Base-by-base conservation (phyloP, 1,140 invertebrate species). In the Oryzaephilus surinamensis region DNA sequence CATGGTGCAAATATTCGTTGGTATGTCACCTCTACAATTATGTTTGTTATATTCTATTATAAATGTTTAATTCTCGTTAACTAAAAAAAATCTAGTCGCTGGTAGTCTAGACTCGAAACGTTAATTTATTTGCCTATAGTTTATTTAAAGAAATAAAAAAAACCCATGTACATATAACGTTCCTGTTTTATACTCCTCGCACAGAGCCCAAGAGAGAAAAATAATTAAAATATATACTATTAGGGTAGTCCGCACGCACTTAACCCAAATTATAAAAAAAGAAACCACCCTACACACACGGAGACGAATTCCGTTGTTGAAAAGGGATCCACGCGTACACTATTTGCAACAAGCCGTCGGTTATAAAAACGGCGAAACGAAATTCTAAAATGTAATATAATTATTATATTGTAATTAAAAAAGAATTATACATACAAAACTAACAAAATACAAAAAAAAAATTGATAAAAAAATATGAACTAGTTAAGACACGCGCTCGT, bases 311-410 rank as follows among this genome's bases (percentile, higher is more conserved):
- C n/a, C n/a, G n/a, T n/a, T n/a, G n/a, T n/a, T n/a, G n/a, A n/a
- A n/a, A 32, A 46, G 47, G 47, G 47, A 49, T 46, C 43, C 47
- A 46, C 48, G 43, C 40, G 38, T 49, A 38, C 32, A 26, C 24
- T 43, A 34, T 38, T 39, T 6, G 32, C 24, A 40, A 40, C 29
- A 37, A 50, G 36, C 43, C 39, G 47, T 46, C 40, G 36, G n/a
- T n/a, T 24, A 38, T 36, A 28, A 32, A 47, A 46, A 46, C 51
- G 51, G 50, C 46, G 55, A 56, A 58, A 61, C 58, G 58, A 61
- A 61, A 61, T 61, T 61, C 58, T 61, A 58, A 60, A 61, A 48
- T 61, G 56, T 59, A 59, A 56, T 48, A 57, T 56, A 55, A 52
- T 50, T 48, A 51, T 48, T 52, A 52, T n/a, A n/a, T n/a, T n/a